Conservation (phyloP, 2,113 vertebrate species). For the Blennius ocellaris region DNA sequence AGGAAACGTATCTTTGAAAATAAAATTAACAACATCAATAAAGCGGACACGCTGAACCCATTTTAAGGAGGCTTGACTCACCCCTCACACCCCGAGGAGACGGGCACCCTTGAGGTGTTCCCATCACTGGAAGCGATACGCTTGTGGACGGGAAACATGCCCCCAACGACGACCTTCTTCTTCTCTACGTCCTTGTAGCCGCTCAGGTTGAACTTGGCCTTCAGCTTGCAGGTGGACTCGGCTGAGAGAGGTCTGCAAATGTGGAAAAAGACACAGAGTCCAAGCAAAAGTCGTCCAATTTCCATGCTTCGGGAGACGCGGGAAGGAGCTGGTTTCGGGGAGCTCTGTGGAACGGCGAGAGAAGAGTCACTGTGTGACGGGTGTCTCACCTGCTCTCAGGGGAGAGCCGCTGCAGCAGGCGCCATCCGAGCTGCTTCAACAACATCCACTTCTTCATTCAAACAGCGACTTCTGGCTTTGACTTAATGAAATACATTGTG, state of each 20-base stretch:
- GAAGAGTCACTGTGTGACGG: constrained; percentile 53
- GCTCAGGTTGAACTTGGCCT: constrained; percentile 82
- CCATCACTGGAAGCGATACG: constrained; percentile 75
- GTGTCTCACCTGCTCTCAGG: constrained; percentile 64
- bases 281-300: constrained; percentile 57
- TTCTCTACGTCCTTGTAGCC: constrained; percentile 85
- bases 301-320: constrained; percentile 55
- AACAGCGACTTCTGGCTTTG: too few species aligned
- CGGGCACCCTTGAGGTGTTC: constrained; percentile 81
- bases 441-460: background rate
- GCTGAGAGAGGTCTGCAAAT: constrained; percentile 28
- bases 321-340: constrained; percentile 15
- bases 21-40: background rate
- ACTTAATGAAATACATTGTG: too few species aligned
- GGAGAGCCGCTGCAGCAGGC: constrained; percentile 54
- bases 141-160: constrained; percentile 87
- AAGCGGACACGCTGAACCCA: too few species aligned
- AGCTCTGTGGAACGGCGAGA: constrained; percentile 30
- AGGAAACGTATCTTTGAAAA: background rate
- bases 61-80: constrained; percentile 65
- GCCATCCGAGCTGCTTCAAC: constrained; percentile 46
- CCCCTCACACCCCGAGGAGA: constrained; percentile 86
- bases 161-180: constrained; percentile 84
- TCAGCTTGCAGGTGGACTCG: constrained; percentile 75
- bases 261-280: constrained; percentile 59